Evolutionary conservation across 2,113 vertebrate species (phyloP).

Genomic region (Leiothrix lutea): DNA sequence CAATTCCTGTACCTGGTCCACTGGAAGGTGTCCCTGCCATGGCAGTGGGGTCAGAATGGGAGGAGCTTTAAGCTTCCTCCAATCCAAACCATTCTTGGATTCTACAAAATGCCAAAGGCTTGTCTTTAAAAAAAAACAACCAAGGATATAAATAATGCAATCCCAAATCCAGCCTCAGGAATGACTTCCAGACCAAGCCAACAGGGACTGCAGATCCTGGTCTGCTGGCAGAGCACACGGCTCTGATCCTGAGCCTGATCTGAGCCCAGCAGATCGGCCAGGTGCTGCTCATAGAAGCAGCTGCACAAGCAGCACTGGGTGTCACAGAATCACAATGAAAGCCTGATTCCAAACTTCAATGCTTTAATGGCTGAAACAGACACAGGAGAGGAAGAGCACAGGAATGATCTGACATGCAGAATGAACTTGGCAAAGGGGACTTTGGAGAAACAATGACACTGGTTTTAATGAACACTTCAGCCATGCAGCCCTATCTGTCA

Average conservation of each 20-base stretch:
- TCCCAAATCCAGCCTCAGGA: not conserved
- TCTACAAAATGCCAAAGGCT: not conserved
- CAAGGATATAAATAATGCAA: not conserved
- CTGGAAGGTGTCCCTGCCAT: not conserved
- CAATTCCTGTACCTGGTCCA: not conserved
- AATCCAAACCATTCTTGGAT: not conserved
- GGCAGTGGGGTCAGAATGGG: not conserved
- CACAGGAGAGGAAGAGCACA: not conserved
- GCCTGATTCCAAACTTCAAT: too few relatives aligned
- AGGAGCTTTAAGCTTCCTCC: not conserved
- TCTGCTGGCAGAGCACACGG: rapidly evolving
- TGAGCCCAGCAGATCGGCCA: rapidly evolving
- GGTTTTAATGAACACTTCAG: not conserved
- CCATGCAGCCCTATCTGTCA: rapidly evolving
- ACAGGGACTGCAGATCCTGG: not conserved
- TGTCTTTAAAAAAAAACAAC: not conserved
- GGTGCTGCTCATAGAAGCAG: not conserved
- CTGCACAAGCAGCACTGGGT: rapidly evolving
- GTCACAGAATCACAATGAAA: not conserved
- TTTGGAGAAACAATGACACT: not conserved
- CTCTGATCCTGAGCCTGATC: rapidly evolving
- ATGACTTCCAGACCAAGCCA: not conserved
- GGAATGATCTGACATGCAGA: rapidly evolving
- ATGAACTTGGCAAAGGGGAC: rapidly evolving
- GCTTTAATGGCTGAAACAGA: rapidly evolving